Base-by-base conservation (phyloP, 2,113 vertebrate species). In the Casuarius casuarius region DNA sequence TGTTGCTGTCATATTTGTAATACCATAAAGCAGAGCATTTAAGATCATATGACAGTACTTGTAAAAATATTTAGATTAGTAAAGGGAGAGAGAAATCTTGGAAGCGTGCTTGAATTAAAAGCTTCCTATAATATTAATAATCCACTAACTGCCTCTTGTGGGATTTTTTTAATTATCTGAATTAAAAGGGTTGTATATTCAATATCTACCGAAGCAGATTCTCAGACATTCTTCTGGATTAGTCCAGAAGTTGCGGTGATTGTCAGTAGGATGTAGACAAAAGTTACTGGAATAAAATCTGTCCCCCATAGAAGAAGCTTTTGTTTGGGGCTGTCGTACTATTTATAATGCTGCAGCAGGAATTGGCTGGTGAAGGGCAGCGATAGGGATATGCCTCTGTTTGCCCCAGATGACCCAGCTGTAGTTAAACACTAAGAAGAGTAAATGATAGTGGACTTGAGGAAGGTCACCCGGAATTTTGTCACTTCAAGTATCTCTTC, bases 31-130 rank as follows among this genome's bases (percentile, higher is more conserved):
- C 58, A 38, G 59, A 63, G 52, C 75, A 79, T 91, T 97, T 96
- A 80, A 90, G 89, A 93, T 97, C 89, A 62, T 92, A 79, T 96
- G 96, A 84, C 91, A 94, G 80, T 73, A 10, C 94, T 96, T 94
- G 92, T 93, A 67, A 93, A 97, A 95, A 96, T 94, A 91, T 94
- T 97, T 91, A 92, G 85, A 94, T 95, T 44, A 81, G 89, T 35
- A 40, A 85, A 87, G 31, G 22, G 59, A 75, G 86, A 59, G 75
- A 72, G 56, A 54, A 76, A 56, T 89, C 74, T 95, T 87, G 56
- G 71, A 76, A 84, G 73, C 38, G 22, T 72, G 84, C 54, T 96
- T 85, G 75, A 89, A 89, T 90, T 22, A 83, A 90, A 94, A 80
- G 67, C 83, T 93, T 97, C 86, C 74, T 76, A 11, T 77, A 61